phyloP scores from a whole-genome alignment of 2,888 invertebrate species.

The Drosophila vallismaia region DNA sequence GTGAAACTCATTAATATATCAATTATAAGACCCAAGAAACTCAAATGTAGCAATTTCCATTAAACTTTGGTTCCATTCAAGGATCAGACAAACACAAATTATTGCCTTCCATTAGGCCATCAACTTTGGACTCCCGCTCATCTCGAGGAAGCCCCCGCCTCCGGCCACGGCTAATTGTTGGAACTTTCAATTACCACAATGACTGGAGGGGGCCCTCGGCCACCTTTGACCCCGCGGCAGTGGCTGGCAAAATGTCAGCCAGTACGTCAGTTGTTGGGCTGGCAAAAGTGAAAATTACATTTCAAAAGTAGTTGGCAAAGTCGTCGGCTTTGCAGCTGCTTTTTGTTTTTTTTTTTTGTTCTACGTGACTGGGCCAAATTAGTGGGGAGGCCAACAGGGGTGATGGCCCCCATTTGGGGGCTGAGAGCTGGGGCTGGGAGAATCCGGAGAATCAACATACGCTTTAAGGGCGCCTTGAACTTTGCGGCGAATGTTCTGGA shows the following conservation, averaged over 20 bases:
- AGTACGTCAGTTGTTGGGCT: slow-evolving; percentile 23
- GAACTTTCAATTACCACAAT: slow-evolving; percentile 64
- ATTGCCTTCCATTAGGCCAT: slow-evolving; percentile 50
- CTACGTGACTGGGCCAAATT: slow-evolving; percentile 71
- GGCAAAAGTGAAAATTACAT: slow-evolving; percentile 58
- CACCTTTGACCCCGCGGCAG: slow-evolving; percentile 23
- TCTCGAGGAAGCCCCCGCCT: neutral
- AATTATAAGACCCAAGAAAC: neutral
- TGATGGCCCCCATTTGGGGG: too few species aligned
- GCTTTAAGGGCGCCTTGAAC: slow-evolving; percentile 64
- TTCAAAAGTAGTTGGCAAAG: slow-evolving; percentile 64
- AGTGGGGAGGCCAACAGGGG: slow-evolving; percentile 15
- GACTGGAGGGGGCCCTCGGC: slow-evolving; percentile 13
- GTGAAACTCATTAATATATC: neutral
- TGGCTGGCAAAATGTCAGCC: slow-evolving; percentile 24
- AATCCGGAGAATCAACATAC: slow-evolving; percentile 1
- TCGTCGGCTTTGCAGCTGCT: slow-evolving; percentile 45
- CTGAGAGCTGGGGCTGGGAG: slow-evolving; percentile 3
- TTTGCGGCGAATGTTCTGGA: slow-evolving; percentile 42
- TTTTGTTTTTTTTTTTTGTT: slow-evolving; percentile 30
- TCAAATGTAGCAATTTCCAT: slow-evolving; percentile 29
- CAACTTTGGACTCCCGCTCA: slow-evolving; percentile 10
- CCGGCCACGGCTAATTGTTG: slow-evolving; percentile 56
- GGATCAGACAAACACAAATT: slow-evolving; percentile 39
- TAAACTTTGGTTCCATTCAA: slow-evolving; percentile 22